These are phyloP conservation scores for Ariopsis seemanni DNA, from an alignment of 2,113 vertebrate species.

Conservation along the genomic window DNA sequence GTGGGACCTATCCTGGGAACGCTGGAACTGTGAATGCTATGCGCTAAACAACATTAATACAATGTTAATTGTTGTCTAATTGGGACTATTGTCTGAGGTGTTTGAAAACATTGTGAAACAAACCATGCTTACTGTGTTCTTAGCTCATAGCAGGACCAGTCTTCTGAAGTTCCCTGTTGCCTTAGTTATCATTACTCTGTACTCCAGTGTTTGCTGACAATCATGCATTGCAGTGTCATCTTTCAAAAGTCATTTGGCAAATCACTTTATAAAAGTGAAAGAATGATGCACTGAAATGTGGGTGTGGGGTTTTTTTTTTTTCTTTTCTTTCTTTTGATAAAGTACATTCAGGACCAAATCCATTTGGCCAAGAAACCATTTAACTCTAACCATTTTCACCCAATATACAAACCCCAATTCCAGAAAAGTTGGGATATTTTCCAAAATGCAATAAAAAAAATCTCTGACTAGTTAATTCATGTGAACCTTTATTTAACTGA, in stretches of 20 bases:
- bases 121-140: not conserved
- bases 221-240: not conserved
- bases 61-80: not conserved
- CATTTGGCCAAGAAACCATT: not conserved
- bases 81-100: not conserved
- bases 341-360: not conserved
- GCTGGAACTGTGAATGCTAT: not conserved
- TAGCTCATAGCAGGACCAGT: not conserved
- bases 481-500: too few species aligned
- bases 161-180: not conserved
- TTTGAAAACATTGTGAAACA: not conserved
- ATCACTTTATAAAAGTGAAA: not conserved
- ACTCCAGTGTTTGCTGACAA: not conserved
- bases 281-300: not conserved
- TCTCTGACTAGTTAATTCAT: too few species aligned
- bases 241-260: not conserved
- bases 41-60: not conserved
- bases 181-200: not conserved
- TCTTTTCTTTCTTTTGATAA: not conserved
- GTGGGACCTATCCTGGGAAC: not conserved
- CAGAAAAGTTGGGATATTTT: too few species aligned
- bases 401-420: too few species aligned
- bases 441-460: too few species aligned
- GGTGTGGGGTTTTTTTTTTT: too few species aligned
- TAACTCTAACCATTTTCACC: not conserved